Conservation (phyloP, 2,888 invertebrate genomes). For the Silvanus unidentatus region DNA sequence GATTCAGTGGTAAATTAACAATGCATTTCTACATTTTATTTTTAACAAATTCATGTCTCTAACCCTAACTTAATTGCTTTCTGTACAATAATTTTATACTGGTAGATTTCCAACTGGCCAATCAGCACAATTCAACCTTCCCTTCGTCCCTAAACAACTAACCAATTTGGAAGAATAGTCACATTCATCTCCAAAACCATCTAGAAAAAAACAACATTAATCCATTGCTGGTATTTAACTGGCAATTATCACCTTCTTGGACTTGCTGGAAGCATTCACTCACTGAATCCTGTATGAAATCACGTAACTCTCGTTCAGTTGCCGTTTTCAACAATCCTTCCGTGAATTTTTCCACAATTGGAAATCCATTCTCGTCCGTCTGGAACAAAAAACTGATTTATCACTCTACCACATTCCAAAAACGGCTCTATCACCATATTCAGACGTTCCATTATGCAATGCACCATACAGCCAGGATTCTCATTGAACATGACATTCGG, state of each 20-base stretch:
- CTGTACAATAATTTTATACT: conserved; percentile 32
- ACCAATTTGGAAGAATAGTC: conserved; percentile 59
- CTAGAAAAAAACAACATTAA: conserved; percentile 32
- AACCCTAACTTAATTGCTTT: not conserved
- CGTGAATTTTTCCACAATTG: conserved; percentile 59
- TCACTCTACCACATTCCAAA: not conserved
- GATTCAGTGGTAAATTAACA: conserved; percentile 44
- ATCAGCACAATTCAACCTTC: conserved; percentile 67
- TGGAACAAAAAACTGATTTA: conserved; percentile 29
- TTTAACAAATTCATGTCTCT: not conserved
- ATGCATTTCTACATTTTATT: conserved; percentile 2
- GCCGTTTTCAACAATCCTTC: conserved; percentile 58
- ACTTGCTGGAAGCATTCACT: conserved; percentile 61
- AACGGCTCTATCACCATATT: conserved; percentile 51
- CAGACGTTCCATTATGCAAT: conserved; percentile 65
- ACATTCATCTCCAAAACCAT: conserved; percentile 56
- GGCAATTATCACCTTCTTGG: conserved; percentile 21
- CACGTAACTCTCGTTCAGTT: conserved; percentile 57
- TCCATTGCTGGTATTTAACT: not conserved
- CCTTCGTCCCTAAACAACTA: conserved; percentile 64
- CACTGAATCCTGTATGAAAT: conserved; percentile 65
- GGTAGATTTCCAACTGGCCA: conserved; percentile 57
- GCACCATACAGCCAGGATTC: conserved; percentile 50
- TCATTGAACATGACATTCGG: conserved; percentile 2
- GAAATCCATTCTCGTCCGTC: conserved; percentile 58